Evolutionary conservation across 2,113 vertebrate genomes (phyloP), one percentile per base, ranked within the genome.

Genomic region (Gymnarchus niloticus): DNA sequence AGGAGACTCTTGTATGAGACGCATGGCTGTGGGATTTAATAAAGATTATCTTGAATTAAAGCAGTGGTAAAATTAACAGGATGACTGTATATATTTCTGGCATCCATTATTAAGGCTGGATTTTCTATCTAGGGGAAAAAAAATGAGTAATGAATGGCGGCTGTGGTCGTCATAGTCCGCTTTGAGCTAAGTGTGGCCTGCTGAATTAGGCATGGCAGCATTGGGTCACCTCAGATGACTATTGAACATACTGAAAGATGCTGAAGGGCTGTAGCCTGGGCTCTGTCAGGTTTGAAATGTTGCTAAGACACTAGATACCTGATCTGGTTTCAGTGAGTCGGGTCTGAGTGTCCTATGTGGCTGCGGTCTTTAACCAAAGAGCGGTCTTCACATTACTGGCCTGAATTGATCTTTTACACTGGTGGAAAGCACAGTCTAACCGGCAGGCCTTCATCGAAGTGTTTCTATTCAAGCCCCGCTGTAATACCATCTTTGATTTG

Each of bases 401-500:
- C 41, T 8, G 80, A 56, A 6, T 33, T 14, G 48, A 1, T 33
- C 80, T 54, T 25, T 54, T n/a, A 56, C 23, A 37, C 14, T 21
- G 28, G 28, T n/a, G 17, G 49, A n/a, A 82, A 82, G 48, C 6
- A 2, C 23, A 12, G 14, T 81, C 6, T 21, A 25, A 3, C 1
- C n/a, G 28, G 77, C 46, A 25, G 46, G 3, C 10, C 37, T 33
- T 10, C 41, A 21, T 51, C 12, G n/a, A 57, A 57, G 56, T 57
- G 56, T 57, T 57, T 57, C 12, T n/a, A 57, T 82, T 41, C 56
- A 82, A 82, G 49, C 28, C 8, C 51, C n/a, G 19, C 25, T 19
- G 80, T 82, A 82, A 82, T 82, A 49, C 51, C 51, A 4, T 82
- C 4, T 56, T 56, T 82, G 51, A 82, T 82, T 82, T 51, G n/a